Evolutionary conservation across 2,113 vertebrate species (phyloP).

Genomic region (Ornithorhynchus anatinus): DNA sequence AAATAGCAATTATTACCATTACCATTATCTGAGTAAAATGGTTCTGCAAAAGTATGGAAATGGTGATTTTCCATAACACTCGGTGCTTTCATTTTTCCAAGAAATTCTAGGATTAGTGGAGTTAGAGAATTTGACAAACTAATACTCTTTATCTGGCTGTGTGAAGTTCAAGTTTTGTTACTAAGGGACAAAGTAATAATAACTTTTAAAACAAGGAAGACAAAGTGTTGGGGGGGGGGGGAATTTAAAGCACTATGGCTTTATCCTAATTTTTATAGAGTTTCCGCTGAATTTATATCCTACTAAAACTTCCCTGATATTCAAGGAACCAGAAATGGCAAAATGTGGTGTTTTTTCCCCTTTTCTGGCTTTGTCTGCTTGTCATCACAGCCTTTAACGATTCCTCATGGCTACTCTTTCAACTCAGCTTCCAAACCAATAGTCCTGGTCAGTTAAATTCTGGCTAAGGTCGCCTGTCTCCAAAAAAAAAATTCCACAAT

Average conservation of each 20-base stretch:
- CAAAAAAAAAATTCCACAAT: slow-evolving; percentile 11
- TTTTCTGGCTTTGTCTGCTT: not conserved
- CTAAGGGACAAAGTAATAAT: too few species aligned
- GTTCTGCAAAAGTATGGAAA: too few species aligned
- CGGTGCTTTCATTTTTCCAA: accelerated
- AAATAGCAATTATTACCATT: not conserved
- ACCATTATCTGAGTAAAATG: too few species aligned
- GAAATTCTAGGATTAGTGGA: not conserved
- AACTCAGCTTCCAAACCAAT: not conserved
- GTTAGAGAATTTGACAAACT: not conserved
- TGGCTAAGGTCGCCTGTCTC: not conserved
- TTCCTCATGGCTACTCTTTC: not conserved
- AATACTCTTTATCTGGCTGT: not conserved
- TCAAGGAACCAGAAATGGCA: not conserved
- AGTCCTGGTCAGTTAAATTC: not conserved
- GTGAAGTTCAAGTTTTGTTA: not conserved
- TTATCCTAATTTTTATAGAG: not conserved
- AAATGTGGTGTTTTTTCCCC: not conserved
- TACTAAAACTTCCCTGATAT: slow-evolving; percentile 6
- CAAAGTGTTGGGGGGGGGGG: too few species aligned
- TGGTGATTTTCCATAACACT: too few species aligned
- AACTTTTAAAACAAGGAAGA: too few species aligned
- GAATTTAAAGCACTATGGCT: not conserved
- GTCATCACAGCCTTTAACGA: not conserved
- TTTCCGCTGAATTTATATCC: not conserved